Conservation (phyloP, 92 coral and sea anemone genomes). For the Meandrina meandrites region DNA sequence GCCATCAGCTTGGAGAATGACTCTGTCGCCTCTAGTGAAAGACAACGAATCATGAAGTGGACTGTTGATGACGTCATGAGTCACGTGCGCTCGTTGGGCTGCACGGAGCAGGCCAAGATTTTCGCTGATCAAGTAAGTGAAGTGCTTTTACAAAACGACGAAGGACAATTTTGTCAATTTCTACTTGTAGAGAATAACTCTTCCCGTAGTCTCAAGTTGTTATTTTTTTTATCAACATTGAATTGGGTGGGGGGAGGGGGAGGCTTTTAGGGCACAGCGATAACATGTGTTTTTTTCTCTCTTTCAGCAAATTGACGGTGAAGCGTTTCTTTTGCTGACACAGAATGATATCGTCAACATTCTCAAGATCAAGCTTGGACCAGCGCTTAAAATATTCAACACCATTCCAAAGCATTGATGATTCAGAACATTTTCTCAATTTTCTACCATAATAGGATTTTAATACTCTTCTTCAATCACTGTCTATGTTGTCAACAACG, state of each 20-base stretch:
- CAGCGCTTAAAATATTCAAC: conserved; percentile 92
- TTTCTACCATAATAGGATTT: neutral
- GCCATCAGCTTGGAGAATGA: conserved; percentile 67
- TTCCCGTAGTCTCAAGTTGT: too few species aligned
- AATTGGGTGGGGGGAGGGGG: too few species aligned
- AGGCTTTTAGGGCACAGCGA: too few species aligned
- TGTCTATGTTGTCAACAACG: neutral
- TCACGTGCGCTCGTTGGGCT: conserved; percentile 86
- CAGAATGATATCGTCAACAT: conserved; percentile 94
- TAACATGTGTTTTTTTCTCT: neutral
- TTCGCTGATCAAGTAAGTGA: conserved; percentile 82
- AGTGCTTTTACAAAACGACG: neutral
- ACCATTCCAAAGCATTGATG: conserved; percentile 75
- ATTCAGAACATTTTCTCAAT: neutral
- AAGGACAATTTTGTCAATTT: neutral
- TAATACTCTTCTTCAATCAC: neutral
- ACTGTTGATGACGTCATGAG: conserved; percentile 89
- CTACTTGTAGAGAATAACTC: too few species aligned
- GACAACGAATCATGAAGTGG: conserved; percentile 90
- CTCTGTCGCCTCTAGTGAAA: conserved; percentile 80
- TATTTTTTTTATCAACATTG: too few species aligned
- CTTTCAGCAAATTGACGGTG: conserved; percentile 94
- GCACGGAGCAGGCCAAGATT: conserved; percentile 90
- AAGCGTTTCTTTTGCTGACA: conserved; percentile 88
- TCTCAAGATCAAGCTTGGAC: conserved; percentile 90